phyloP scores from a whole-genome alignment of 1,140 invertebrate species.

The Spodoptera litura region DNA sequence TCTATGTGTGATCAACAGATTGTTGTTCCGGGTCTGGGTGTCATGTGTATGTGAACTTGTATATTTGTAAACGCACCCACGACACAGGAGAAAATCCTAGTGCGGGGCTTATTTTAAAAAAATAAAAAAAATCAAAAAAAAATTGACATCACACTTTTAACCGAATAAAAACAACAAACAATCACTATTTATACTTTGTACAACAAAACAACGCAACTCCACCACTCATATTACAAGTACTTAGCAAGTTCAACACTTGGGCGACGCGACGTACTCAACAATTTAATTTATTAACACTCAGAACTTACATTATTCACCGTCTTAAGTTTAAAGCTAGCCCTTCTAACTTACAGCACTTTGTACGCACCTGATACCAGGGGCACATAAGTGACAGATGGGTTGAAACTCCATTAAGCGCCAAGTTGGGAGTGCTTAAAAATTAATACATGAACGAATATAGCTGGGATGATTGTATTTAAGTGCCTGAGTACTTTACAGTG shows the following conservation, averaged over 20 bases:
- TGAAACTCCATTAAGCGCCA: slow-evolving; percentile 24
- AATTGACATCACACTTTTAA: not conserved
- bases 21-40: too few species aligned
- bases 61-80: too few species aligned
- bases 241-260: slow-evolving; percentile 11
- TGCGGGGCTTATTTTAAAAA: too few species aligned
- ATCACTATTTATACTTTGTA: not conserved
- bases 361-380: slow-evolving; percentile 28
- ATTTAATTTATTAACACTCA: slow-evolving; percentile 42
- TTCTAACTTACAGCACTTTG: slow-evolving; percentile 34
- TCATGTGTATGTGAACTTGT: too few species aligned
- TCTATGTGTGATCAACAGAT: too few species aligned
- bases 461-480: slow-evolving; percentile 16
- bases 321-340: slow-evolving; percentile 39
- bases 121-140: not conserved
- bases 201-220: not conserved
- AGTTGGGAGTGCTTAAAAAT: slow-evolving; percentile 36
- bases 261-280: not conserved
- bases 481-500: not conserved
- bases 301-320: slow-evolving; percentile 35
- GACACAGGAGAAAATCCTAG: too few species aligned
- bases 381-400: slow-evolving; percentile 33
- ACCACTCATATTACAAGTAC: slow-evolving; percentile 19
- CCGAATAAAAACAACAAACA: not conserved
- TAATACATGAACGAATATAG: slow-evolving; percentile 32